Evolutionary conservation across 2,888 invertebrate genomes (phyloP), one percentile per base, ranked within the genome.

Genomic region (Pseudococcus longispinus): DNA sequence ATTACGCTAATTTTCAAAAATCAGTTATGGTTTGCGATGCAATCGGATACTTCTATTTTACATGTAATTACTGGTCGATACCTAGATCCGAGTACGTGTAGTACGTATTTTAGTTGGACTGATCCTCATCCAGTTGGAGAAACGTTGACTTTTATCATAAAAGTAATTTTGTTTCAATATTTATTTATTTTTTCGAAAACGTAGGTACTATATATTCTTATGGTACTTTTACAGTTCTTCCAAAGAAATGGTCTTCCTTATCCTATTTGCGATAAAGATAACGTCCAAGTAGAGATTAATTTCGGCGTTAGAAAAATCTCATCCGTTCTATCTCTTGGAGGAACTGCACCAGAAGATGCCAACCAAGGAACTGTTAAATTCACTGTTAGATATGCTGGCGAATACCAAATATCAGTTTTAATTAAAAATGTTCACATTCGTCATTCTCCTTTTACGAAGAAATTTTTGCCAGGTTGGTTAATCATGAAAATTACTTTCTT

Each of bases 51-150:
- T 91, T 96, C 96, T 65, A 92, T 97, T 89, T 92, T 97, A 89
- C 97, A 97, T 90, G 97, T 96, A 91, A 96, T 97, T 88, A 97
- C 96, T 82, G 97, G 97, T 85, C 96, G 97, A 91, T 97, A 97
- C 91, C 92, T 97, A 88, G 93, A 96, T 60, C 85, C 87, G 18
- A 95, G 96, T 89, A 96, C 96, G 91, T 97, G 97, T 91, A 94
- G 93, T 91, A 95, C 96, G 89, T 93, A 94, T 89, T 98, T 97
- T 93, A 96, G 96, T 89, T 98, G 97, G 97, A 93, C 94, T 88
- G 97, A 97, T 91, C 97, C 97, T 23, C 95, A 96, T 90, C 92
- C 94, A 18, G 98, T 98, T 32, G 98, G 97, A 74, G 96, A 95
- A 91, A 97, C 97, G 46, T 96, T 97, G 93, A 96, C 96, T 90